Evolutionary conservation across 1,140 invertebrate species (phyloP).

Genomic region (Bombus cullumanus): DNA sequence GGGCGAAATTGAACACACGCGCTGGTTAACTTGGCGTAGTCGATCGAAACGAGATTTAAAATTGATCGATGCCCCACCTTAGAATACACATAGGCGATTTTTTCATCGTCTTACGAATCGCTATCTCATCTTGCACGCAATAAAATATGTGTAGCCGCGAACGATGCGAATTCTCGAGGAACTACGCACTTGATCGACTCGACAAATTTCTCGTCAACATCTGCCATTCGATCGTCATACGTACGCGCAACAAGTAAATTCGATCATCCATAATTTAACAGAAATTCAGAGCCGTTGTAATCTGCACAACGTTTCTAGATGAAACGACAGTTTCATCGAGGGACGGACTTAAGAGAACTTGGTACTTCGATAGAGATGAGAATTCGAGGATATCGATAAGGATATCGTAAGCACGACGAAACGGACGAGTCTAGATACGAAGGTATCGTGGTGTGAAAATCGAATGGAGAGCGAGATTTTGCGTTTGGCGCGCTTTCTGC

Average conservation of each 20-base stretch:
- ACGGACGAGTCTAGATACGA: background rate
- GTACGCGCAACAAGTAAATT: too few relatives aligned
- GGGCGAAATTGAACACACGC: slow-evolving; percentile 30
- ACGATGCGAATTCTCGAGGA: background rate
- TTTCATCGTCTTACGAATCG: background rate
- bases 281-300: background rate
- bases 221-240: background rate
- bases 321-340: background rate
- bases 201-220: background rate
- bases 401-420: background rate
- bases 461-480: slow-evolving; percentile 39
- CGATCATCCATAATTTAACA: rapidly evolving
- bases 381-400: background rate
- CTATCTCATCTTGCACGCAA: background rate
- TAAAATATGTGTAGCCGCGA: background rate
- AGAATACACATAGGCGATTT: background rate
- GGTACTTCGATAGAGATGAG: background rate
- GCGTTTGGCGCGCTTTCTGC: slow-evolving; percentile 64
- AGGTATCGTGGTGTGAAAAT: background rate
- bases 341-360: background rate
- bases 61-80: background rate
- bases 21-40: slow-evolving; percentile 5
- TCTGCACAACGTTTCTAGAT: background rate
- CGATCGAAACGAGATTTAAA: background rate
- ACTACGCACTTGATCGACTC: too few relatives aligned